Evolutionary conservation across 2,888 invertebrate species (phyloP).

Genomic region (Argyra leucocephala): DNA sequence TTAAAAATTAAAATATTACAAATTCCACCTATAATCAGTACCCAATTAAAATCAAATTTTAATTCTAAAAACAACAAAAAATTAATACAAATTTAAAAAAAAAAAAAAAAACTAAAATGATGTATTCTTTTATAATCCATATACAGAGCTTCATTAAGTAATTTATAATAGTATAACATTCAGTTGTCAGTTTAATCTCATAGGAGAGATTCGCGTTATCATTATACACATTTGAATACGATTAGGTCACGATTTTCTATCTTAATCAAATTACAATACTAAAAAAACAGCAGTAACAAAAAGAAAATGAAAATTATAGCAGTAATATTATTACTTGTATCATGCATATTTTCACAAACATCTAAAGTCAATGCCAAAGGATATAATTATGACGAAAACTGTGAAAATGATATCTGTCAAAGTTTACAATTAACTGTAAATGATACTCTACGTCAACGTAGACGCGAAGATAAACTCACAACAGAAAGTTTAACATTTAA

Average conservation of each 20-base stretch:
- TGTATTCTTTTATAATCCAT: not conserved
- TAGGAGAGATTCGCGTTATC: not conserved
- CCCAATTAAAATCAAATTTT: not conserved
- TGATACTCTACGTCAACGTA: not conserved
- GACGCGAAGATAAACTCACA: not conserved
- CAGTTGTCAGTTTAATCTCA: conserved; percentile 1
- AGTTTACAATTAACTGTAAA: not conserved
- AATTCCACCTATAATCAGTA: not conserved
- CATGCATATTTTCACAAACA: not conserved
- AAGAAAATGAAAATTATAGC: not conserved
- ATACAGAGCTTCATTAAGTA: not conserved
- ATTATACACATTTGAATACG: too few species aligned
- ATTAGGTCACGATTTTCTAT: too few species aligned
- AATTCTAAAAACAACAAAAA: not conserved
- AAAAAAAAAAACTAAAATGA: not conserved
- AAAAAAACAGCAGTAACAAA: too few species aligned
- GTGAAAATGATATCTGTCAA: not conserved
- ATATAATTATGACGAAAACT: not conserved
- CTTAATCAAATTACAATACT: too few species aligned
- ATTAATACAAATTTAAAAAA: not conserved
- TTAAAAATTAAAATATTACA: not conserved
- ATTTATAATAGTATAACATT: not conserved
- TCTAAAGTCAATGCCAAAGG: not conserved
- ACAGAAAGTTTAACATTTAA: not conserved
- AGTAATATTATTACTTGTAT: not conserved